Conservation (phyloP, 2,797 vertebrate species). For the Gymnoscopelus braueri region DNA sequence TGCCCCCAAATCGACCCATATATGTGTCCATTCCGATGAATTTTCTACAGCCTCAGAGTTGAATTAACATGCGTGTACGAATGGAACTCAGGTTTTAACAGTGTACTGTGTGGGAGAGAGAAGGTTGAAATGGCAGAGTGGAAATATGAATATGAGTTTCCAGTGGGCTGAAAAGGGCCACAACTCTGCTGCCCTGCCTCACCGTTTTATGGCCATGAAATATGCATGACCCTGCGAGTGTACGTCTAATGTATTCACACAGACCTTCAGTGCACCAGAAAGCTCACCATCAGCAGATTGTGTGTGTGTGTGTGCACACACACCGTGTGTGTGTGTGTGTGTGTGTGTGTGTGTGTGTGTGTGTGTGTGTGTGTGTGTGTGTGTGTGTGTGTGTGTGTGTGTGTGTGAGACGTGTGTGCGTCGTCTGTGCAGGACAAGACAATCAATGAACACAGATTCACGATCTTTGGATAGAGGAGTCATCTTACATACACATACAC, state of each 20-base stretch:
- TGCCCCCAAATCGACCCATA: no score
- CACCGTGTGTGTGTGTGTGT: constrained; percentile 15
- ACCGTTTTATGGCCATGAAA: constrained; percentile 73
- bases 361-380: constrained; percentile 6
- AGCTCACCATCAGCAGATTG: constrained; percentile 66
- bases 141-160: no score
- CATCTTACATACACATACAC: constrained; percentile 16
- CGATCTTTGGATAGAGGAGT: constrained; percentile 22
- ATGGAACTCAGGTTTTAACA: no score
- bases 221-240: constrained; percentile 70
- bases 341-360: constrained; percentile 20
- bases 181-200: constrained; percentile 5
- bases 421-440: constrained; percentile 40
- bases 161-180: background rate
- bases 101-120: no score
- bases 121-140: no score
- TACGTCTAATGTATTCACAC: constrained; percentile 68
- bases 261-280: constrained; percentile 57
- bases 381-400: constrained; percentile 11
- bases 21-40: no score
- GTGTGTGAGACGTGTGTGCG: constrained; percentile 8
- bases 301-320: constrained; percentile 29
- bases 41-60: no score
- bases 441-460: constrained; percentile 67
- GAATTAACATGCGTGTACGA: no score